phyloP scores from a whole-genome alignment of 2,888 invertebrate species.

The Hemaris fuciformis region DNA sequence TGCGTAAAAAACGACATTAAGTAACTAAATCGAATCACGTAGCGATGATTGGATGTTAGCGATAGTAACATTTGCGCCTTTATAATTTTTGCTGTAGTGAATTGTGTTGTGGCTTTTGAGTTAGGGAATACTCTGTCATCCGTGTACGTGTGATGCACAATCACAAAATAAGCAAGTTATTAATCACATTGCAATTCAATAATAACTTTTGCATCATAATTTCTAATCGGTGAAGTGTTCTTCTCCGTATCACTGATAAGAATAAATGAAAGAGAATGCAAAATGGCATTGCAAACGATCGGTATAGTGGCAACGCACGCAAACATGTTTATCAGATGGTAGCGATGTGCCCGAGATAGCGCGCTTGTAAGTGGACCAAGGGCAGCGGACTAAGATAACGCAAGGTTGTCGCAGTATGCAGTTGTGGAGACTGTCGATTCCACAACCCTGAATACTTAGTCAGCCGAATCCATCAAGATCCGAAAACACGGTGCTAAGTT shows the following conservation, averaged over 20 bases:
- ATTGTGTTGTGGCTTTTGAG: neutral
- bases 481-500: too few species aligned
- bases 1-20: slow-evolving; percentile 51
- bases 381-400: slow-evolving; percentile 68
- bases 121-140: neutral
- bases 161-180: neutral
- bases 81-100: slow-evolving; percentile 9
- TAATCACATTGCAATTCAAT: neutral
- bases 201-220: neutral
- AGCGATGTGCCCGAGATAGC: slow-evolving; percentile 67
- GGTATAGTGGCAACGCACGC: slow-evolving; percentile 28
- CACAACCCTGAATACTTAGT: slow-evolving; percentile 1
- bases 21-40: slow-evolving; percentile 74
- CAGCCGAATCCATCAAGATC: too few species aligned
- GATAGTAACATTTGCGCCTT: slow-evolving; percentile 2
- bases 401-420: slow-evolving; percentile 58
- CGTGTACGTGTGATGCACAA: neutral
- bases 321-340: slow-evolving; percentile 70
- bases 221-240: neutral
- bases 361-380: slow-evolving; percentile 71
- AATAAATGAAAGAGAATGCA: slow-evolving; percentile 27
- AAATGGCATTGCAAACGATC: slow-evolving; percentile 24
- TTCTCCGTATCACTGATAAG: neutral
- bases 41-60: slow-evolving; percentile 52
- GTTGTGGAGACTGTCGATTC: slow-evolving; percentile 6